Evolutionary conservation across 2,113 vertebrate genomes (phyloP), one percentile per base, ranked within the genome.

Genomic region (Bungarus multicinctus): DNA sequence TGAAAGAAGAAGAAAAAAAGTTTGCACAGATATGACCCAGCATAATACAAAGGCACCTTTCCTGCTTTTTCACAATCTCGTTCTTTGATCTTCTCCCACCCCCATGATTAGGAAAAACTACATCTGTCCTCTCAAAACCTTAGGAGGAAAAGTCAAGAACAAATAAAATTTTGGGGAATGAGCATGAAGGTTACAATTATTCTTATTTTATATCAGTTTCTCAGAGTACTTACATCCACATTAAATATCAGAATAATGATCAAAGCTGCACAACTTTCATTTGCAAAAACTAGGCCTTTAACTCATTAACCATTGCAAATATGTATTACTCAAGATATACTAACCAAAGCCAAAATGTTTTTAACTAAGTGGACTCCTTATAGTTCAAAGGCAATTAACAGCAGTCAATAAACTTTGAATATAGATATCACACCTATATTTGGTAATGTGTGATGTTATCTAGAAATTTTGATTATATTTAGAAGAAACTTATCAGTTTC

Each of bases 1-100:
- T 99, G 96, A 81, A 94, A 97, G 11, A 94, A 97, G 18, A 64
- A 87, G 96, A 74, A 95, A 94, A 55, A 94, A 3, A 91, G 30
- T 93, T 94, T 85, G 94, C 18, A 95, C 90, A 95, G 95, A 88
- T 74, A 94, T 92, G 85, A 52, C 85, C 22, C 45, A 86, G 16
- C 57, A 5, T n/a, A n/a, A 53, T 30, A 58, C 14, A 69, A 60
- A 54, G 43, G 14, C 25, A 30, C 47, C 55, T 64, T 50, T 52
- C 58, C 34, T 22, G 34, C 30, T 69, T 81, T 74, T 50, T 45
- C 86, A 45, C 43, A 27, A 23, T 25, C 22, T 94, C 34, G 69
- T 87, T 60, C 23, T 89, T 91, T 54, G n/a, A 57, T 11, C 23
- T 22, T 39, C 55, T 6, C 54, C 22, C 22, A 39, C 39, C 3